Base-by-base conservation (phyloP, 2,113 vertebrate species). In the Probosciger aterrimus region DNA sequence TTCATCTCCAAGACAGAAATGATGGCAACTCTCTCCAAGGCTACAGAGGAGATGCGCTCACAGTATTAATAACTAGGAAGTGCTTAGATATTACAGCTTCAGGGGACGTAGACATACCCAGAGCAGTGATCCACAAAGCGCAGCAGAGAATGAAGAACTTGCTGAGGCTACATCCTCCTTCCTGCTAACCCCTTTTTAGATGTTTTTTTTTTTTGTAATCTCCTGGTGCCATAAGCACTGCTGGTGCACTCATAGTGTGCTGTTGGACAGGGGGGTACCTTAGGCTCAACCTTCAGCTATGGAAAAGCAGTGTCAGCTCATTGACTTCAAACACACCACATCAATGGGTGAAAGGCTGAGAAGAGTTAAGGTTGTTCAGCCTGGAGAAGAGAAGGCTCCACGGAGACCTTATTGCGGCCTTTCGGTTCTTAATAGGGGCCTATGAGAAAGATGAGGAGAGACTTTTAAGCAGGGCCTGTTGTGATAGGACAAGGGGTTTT, bases 11-110 rank as follows among this genome's bases (percentile, higher is more conserved):
- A 76, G 47, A 52, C 62, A 91, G 81, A 91, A 92, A 68, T 18
- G 8, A 95, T 82, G 77, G 81, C 74, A 95, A 18, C 14, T 76
- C 43, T 92, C 74, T 87, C 55, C 84, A 89, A 95, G 83, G 78
- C 89, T 87, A 41, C 13, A 16, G 41, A 91, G 69, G 50, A 84
- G 86, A 89, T 49, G 47, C 2, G 3, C 24, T 85, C 59, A 67
- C 73, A 41, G 27, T n/a, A 62, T 49, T 76, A 92, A 78, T 87
- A 70, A 49, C 57, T n/a, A 39, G 69, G 69, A 95, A 93, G 35
- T 43, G 20, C 73, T 91, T 60, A 44, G 80, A 63, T 84, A 88
- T 81, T 86, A 46, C 50, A 64, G 80, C 92, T 89, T 64, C 3
- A 0, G 91, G 86, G 84, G 52, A 79, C n/a, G 12, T 10, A 87